Conservation (phyloP, 2,113 vertebrate species). For the Anhinga rufa region DNA sequence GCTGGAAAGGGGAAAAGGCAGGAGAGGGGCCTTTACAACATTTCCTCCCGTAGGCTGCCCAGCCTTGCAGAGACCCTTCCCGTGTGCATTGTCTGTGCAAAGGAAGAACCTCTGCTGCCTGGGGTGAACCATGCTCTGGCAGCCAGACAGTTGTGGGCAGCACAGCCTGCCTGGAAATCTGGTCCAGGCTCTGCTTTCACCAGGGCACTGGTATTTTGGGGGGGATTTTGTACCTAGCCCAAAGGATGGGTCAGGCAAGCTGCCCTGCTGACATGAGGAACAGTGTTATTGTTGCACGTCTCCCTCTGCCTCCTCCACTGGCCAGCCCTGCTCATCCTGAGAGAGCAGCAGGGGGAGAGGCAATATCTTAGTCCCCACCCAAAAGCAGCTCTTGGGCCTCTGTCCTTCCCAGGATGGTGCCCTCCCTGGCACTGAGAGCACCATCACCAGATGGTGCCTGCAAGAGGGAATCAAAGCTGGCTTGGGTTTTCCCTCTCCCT, state of each 20-base stretch:
- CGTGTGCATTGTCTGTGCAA: not conserved
- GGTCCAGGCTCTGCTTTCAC: not conserved
- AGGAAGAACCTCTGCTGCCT: not conserved
- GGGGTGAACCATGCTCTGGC: not conserved
- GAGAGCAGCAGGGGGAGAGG: not conserved
- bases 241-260: not conserved
- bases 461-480: not conserved
- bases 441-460: not conserved
- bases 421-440: not conserved
- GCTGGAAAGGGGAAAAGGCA: not conserved
- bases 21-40: not conserved
- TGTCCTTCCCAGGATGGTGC: not conserved
- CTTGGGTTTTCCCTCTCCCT: not conserved
- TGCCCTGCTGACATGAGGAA: not conserved
- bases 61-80: not conserved
- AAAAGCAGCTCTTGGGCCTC: not conserved
- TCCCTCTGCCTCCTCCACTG: not conserved
- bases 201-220: not conserved
- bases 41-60: not conserved
- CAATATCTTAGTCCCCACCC: accelerated
- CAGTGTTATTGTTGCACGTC: not conserved
- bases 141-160: not conserved
- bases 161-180: not conserved
- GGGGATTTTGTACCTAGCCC: not conserved
- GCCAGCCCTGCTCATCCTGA: not conserved